A percentile compares a stretch with the other conserved stretches of the same genome.
Evolutionary conservation across 92 coral and sea anemone genomes (phyloP).

Genomic region (Meandrina meandrites): DNA sequence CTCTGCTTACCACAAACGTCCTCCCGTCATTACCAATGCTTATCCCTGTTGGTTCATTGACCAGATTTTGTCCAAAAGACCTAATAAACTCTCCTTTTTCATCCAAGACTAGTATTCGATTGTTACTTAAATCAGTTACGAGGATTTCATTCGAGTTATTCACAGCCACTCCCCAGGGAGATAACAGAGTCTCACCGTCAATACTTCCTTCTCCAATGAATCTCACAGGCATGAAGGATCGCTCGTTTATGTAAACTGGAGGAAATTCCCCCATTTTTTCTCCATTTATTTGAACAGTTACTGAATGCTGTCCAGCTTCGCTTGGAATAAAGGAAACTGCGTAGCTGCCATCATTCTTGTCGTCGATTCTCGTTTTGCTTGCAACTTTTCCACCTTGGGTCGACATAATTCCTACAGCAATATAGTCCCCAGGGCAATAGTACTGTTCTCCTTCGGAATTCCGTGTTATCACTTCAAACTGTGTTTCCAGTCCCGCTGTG

Average conservation of each 20-base stretch:
- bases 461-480: conserved; percentile 18
- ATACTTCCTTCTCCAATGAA: neutral
- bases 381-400: conserved; percentile 5
- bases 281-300: conserved; percentile 10
- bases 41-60: neutral
- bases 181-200: neutral
- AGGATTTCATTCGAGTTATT: conserved; percentile 22
- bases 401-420: neutral
- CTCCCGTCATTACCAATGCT: neutral
- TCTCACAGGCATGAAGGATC: neutral
- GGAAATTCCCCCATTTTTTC: neutral
- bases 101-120: conserved; percentile 43
- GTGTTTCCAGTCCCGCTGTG: conserved; percentile 14
- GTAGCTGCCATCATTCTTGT: conserved; percentile 22
- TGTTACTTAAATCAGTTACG: conserved; percentile 47
- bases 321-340: conserved; percentile 25
- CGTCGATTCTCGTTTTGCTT: neutral
- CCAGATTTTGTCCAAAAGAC: conserved; percentile 29
- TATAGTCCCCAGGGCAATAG: conserved; percentile 27
- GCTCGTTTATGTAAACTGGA: neutral
- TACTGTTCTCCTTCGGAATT: conserved; percentile 14
- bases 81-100: conserved; percentile 37
- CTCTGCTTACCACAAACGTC: neutral
- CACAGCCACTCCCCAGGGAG: conserved; percentile 13
- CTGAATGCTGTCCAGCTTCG: conserved; percentile 17